Conservation (phyloP, 37 sponge, comb jelly and placozoan species). For the Cliona cf. orientalis region DNA sequence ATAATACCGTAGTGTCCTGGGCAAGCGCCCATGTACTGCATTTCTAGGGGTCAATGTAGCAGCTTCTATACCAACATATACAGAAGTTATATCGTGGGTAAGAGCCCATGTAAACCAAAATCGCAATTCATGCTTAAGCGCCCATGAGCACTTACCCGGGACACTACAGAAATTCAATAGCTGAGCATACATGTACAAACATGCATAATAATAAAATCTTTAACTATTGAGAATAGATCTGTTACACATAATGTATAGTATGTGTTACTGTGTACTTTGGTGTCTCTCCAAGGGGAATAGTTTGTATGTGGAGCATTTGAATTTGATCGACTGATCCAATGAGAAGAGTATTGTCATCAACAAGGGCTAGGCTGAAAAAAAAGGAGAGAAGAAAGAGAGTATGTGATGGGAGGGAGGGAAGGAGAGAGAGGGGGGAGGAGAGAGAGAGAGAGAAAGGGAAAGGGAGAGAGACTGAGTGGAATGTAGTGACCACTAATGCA, state of each 20-base stretch:
- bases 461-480: neutral
- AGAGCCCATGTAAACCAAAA: no score
- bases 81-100: no score
- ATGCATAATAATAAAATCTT: no score
- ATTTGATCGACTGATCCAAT: conserved; percentile 95
- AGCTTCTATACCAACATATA: no score
- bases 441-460: neutral
- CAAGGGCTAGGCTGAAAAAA: conserved; percentile 77
- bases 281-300: conserved; percentile 85
- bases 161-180: no score
- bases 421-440: neutral
- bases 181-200: no score
- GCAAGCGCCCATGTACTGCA: no score
- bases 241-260: neutral
- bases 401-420: neutral
- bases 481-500: neutral
- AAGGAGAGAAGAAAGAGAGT: neutral
- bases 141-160: no score
- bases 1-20: no score
- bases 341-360: conserved; percentile 64
- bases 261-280: conserved; percentile 43
- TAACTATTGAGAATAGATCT: neutral
- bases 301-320: conserved; percentile 94
- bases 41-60: no score
- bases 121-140: no score